Evolutionary conservation across 2,113 vertebrate genomes (phyloP), one percentile per base, ranked within the genome.

Genomic region (Lagopus muta): DNA sequence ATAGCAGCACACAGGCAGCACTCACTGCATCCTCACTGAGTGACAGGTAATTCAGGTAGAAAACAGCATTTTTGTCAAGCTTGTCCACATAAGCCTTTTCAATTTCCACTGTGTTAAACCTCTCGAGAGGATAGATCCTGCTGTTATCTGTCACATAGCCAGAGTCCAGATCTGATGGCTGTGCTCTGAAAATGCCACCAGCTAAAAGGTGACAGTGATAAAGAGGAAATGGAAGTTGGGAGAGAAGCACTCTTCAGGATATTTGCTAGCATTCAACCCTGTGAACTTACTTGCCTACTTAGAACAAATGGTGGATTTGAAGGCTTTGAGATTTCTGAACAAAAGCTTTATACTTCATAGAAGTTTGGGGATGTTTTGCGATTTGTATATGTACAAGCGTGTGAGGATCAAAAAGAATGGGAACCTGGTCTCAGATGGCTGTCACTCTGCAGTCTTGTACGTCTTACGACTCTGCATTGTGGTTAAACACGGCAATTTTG

Each of bases 331-430:
- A 30, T 2, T 24, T 65, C 18, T 65, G 57, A 79, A 76, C 61
- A 32, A 21, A 27, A 40, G 20, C 4, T 47, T 66, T 60, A 8
- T 3, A 82, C 88, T 92, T 50, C 65, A 32, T 27, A 50, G 52
- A 50, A 64, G 22, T 6, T 3, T 32, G 50, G 52, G 61, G 34
- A 15, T 3, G 2, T 28, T 74, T 11, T 30, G 54, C 61, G 47
- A 5, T 50, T 83, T 75, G 8, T 60, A 10, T 19, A 67, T 0
- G 0, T n/a, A 25, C 0, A 1, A 32, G 2, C 0, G 0, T 2
- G 18, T 30, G 45, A 77, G 45, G 40, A 47, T 2, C 28, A 36
- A 55, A 87, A 6, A 72, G 24, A 30, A 65, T 3, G 10, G 8
- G 11, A 15, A 11, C 40, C 32, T 57, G 42, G n/a, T 16, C n/a